Percentiles rank a stretch among this genome's conserved stretches.
Conservation (phyloP, 2,888 invertebrate genomes). For the Drosophila kuntzei region DNA sequence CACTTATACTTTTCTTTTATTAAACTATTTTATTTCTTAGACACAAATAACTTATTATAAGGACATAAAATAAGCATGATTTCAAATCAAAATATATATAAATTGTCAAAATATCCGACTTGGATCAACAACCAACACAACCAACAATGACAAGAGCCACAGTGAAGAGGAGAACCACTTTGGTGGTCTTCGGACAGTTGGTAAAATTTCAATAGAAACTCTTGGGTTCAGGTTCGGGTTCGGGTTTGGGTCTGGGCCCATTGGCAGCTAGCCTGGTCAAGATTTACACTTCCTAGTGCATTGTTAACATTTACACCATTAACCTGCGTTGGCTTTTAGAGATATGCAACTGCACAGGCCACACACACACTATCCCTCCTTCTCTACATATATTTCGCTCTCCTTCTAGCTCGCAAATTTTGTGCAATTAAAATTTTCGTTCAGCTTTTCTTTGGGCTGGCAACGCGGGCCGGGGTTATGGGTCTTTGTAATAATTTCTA, state of each 20-base stretch:
- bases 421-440: slow-evolving; percentile 80
- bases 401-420: slow-evolving; percentile 60
- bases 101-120: background rate
- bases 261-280: slow-evolving; percentile 55
- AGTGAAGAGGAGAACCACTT: slow-evolving; percentile 8
- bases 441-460: slow-evolving; percentile 67
- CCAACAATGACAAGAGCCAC: slow-evolving; percentile 36
- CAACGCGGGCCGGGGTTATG: slow-evolving; percentile 55
- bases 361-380: slow-evolving; percentile 22
- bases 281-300: slow-evolving; percentile 81
- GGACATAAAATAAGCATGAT: slow-evolving; percentile 1
- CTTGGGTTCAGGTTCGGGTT: slow-evolving; percentile 12
- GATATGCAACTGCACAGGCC: slow-evolving; percentile 52
- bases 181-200: slow-evolving; percentile 44
- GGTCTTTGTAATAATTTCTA: slow-evolving; percentile 78
- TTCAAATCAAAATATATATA: background rate
- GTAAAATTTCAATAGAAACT: slow-evolving; percentile 21
- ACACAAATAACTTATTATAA: too few relatives aligned
- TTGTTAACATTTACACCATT: slow-evolving; percentile 82
- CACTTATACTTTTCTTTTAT: too few relatives aligned
- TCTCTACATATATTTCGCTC: slow-evolving; percentile 4
- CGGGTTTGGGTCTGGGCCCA: slow-evolving; percentile 2
- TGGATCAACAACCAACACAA: background rate
- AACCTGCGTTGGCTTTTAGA: slow-evolving; percentile 78
- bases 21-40: background rate